Evolutionary conservation across 2,888 invertebrate species (phyloP), one percentile per base, ranked within the genome.

Genomic region (Hedychridium roseum): DNA sequence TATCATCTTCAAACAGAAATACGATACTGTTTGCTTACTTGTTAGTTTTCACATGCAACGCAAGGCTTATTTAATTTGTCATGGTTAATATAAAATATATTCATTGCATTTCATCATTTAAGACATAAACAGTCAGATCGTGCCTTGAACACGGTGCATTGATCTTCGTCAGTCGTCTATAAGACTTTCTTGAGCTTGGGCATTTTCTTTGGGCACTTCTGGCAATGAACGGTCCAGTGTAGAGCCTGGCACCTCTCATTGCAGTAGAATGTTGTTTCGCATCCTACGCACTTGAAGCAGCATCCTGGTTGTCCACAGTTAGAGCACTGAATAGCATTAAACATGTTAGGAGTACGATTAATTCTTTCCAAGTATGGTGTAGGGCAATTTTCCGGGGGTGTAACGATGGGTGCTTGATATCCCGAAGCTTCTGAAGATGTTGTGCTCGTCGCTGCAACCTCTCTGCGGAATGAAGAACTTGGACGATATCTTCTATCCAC

Each of bases 251-350:
- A 78, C 9, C 54, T 47, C 49, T 71, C 68, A 42, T 73, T 65
- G 47, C 78, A 78, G 18, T 78, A 78, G 50, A 69, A 68, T 0
- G 68, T 67, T 3, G 60, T 57, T 34, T 73, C 73, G 43, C 78
- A 78, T 1, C 75, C 76, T 2, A 75, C 64, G 50, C 78, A 78
- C 38, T 74, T 74, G 44, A 74, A 76, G 32, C 64, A 57, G 1
- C 74, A 63, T 0, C 66, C 70, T 0, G 38, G 32, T 0, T 43
- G 28, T 2, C 72, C 68, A 34, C 78, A 78, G 30, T 72, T 66
- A 0, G 64, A 73, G 18, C 78, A 78, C 11, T 61, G 50, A 1
- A 66, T 21, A 42, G 51, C 64, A 3, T 37, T 59, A 2, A 50
- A 23, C 5, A 41, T 60, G 14, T 68, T 66, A 1, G 60, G 54